A percentile compares a stretch with the other conserved stretches of the same genome.
phyloP scores from a whole-genome alignment of 2,797 vertebrate species.

The Holocentrus rufus region DNA sequence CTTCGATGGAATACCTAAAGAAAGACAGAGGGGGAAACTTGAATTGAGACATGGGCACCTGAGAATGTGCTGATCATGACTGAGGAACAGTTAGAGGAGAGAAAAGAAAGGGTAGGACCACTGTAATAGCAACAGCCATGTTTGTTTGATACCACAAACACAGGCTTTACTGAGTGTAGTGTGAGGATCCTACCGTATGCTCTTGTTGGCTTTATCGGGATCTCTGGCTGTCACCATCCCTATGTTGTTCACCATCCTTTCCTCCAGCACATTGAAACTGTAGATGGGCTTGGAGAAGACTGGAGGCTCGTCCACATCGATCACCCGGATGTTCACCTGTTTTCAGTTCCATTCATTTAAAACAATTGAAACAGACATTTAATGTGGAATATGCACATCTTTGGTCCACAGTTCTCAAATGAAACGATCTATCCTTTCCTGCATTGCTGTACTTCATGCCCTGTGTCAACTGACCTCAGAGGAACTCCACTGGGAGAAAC shows the following conservation, averaged over 20 bases:
- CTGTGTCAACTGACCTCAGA: too few species aligned
- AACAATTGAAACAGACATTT: background rate
- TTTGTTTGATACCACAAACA: too few species aligned
- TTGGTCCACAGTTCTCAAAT: too few species aligned
- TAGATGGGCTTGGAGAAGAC: conserved; percentile 83
- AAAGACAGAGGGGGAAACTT: background rate
- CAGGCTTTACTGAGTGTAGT: too few species aligned
- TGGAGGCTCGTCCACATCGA: conserved; percentile 92
- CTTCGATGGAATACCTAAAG: conserved; percentile 77
- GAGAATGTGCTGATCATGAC: too few species aligned
- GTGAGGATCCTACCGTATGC: conserved; percentile 83
- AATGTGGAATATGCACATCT: background rate
- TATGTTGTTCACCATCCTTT: conserved; percentile 72
- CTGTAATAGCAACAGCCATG: too few species aligned
- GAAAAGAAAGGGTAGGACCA: too few species aligned
- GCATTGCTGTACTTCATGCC: too few species aligned
- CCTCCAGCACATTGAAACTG: conserved; percentile 85
- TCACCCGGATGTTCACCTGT: conserved; percentile 83
- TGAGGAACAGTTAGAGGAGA: too few species aligned
- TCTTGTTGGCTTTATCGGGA: conserved; percentile 80
- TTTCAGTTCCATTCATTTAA: background rate
- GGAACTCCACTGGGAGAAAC: too few species aligned
- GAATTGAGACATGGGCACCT: too few species aligned
- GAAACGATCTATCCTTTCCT: too few species aligned
- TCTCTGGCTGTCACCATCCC: conserved; percentile 85